A percentile compares a stretch with the other conserved stretches of the same genome.
phyloP scores from a whole-genome alignment of 2,113 vertebrate genomes.

The Heptranchias perlo region DNA sequence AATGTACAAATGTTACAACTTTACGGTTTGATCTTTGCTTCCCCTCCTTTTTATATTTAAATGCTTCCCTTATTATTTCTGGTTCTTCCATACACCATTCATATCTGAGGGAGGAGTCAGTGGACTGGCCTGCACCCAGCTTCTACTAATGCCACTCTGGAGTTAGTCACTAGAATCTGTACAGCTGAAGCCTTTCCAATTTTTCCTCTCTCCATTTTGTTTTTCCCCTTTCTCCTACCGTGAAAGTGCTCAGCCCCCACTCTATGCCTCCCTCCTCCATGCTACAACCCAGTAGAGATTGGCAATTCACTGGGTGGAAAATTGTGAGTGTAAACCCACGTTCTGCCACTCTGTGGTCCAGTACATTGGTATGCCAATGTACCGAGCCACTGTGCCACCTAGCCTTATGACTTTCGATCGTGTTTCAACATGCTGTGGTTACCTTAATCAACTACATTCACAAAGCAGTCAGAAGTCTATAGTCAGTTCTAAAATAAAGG shows the following conservation, averaged over 20 bases:
- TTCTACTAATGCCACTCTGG: background rate
- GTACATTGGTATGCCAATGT: background rate
- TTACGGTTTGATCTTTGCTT: background rate
- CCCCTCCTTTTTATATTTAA: background rate
- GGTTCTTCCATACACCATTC: background rate
- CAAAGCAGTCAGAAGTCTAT: constrained; percentile 9
- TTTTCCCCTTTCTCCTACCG: background rate
- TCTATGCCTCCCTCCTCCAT: background rate
- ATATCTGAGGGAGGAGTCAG: background rate
- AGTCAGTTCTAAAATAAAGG: background rate
- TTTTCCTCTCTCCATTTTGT: background rate
- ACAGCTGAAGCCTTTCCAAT: constrained; percentile 4
- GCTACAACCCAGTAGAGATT: background rate
- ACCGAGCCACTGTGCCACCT: background rate
- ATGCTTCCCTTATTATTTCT: background rate
- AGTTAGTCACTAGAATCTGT: background rate
- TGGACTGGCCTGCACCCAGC: background rate
- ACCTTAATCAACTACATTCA: background rate
- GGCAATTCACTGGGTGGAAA: background rate
- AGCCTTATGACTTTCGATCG: background rate
- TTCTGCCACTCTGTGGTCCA: background rate
- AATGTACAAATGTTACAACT: background rate
- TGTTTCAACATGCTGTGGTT: background rate
- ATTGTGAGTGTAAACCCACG: background rate
- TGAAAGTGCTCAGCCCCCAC: background rate